Evolutionary conservation across 2,797 vertebrate species (phyloP).

Genomic region (Naso thynnoides): DNA sequence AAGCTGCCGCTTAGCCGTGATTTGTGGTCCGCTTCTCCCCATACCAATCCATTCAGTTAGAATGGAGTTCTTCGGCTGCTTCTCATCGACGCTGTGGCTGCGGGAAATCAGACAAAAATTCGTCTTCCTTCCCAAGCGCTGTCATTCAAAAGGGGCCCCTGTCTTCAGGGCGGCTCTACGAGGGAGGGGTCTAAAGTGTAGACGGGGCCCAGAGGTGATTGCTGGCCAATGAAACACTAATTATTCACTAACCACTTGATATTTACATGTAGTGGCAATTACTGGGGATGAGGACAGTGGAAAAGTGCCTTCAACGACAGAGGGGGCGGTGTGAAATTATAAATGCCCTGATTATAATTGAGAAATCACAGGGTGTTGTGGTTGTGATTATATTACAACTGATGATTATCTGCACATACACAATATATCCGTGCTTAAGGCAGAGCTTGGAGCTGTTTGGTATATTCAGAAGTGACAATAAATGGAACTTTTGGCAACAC

Average conservation of each 20-base stretch:
- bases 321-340: constrained; percentile 43
- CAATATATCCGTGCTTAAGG: not conserved
- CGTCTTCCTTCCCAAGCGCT: constrained; percentile 79
- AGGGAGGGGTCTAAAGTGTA: constrained; percentile 75
- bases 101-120: constrained; percentile 82
- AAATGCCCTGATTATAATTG: constrained; percentile 46
- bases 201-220: constrained; percentile 70
- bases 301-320: constrained; percentile 41
- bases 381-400: constrained; percentile 15
- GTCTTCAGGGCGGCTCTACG: constrained; percentile 76
- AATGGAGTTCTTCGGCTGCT: constrained; percentile 85
- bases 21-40: constrained; percentile 89
- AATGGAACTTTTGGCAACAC: too few relatives aligned
- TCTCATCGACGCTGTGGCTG: constrained; percentile 82
- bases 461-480: not conserved
- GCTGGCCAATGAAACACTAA: constrained; percentile 79
- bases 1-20: constrained; percentile 88
- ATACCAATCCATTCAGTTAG: constrained; percentile 91
- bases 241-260: constrained; percentile 75
- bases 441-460: not conserved
- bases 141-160: constrained; percentile 83
- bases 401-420: not conserved
- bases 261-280: constrained; percentile 79
- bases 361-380: constrained; percentile 23
- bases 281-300: constrained; percentile 48